Percentiles rank a stretch among this genome's conserved stretches.
Evolutionary conservation across 2,113 vertebrate species (phyloP).

Genomic region (Pseudopipra pipra): DNA sequence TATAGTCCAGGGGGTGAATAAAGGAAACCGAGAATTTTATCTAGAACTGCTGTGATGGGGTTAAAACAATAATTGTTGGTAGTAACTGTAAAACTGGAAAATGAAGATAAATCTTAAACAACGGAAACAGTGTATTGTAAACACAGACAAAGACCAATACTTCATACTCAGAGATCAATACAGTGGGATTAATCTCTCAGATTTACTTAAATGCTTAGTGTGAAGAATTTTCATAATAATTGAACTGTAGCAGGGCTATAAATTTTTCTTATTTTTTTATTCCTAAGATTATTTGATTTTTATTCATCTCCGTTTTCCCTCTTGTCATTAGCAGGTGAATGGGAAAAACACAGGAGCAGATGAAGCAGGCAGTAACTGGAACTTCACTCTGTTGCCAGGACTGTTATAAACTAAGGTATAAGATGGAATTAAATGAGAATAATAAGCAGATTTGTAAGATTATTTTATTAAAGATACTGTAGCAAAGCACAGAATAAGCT

Average conservation of each 20-base stretch:
- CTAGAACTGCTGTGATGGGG: neutral
- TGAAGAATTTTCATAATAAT: neutral
- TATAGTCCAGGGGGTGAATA: neutral
- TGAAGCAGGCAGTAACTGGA: neutral
- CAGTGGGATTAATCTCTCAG: neutral
- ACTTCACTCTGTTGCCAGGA: neutral
- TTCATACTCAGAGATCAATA: neutral
- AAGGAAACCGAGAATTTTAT: neutral
- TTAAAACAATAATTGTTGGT: neutral
- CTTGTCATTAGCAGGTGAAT: neutral
- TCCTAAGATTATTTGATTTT: neutral
- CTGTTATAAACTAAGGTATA: neutral
- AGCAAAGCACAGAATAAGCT: conserved; percentile 55
- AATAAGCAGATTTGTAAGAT: conserved; percentile 56
- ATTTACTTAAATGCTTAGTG: neutral
- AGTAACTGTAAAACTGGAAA: neutral
- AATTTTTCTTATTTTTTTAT: neutral
- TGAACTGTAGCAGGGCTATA: neutral
- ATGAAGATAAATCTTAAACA: neutral
- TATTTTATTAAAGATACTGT: conserved; percentile 64
- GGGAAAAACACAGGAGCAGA: neutral
- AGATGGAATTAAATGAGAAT: conserved; percentile 59
- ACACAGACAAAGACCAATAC: neutral
- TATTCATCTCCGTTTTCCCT: neutral
- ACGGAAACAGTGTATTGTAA: neutral